Base-by-base conservation (phyloP, 2,888 invertebrate genomes). In the Lacanobia wlatinum region DNA sequence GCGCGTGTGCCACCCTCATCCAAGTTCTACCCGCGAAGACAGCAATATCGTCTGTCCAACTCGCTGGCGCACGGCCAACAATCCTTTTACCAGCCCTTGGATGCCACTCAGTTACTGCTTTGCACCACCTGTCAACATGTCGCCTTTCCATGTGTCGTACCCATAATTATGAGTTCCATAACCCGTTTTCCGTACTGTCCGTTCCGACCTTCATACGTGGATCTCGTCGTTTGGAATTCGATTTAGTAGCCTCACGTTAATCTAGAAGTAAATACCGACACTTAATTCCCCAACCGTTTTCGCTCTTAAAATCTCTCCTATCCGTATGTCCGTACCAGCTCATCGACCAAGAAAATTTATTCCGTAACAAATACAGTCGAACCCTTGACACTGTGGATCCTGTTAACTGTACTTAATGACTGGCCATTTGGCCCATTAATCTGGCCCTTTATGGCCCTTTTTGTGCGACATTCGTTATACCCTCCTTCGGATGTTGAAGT, bases 401-500 rank as follows among this genome's bases (percentile, higher is more conserved):
- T 89, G 91, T 89, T 91, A 90, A 91, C 89, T 91, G 90, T 87
- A 89, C 87, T 87, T 92, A 92, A 93, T 92, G 91, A 89, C 90
- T 88, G 90, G 87, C 86, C 89, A 88, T 91, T 90, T 87, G 82
- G 80, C 88, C 89, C 92, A 92, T 92, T 92, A 92, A 92, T 92
- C 87, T 86, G 88, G 87, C 85, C 88, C 85, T 87, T 90, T 87
- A 88, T 84, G 78, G 83, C 83, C 82, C 86, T 90, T 90, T 90
- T 90, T 90, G 88, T 88, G 83, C 84, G 84, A 89, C 89, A 90
- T 91, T 90, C 87, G 88, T 90, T 91, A 88, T 86, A 14, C 85
- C 83, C 79, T 78, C 68, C 84, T 84, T 82, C 78, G 82, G 80
- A 76, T 81, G 76, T 80, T 84, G 77, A 81, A 78, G 78, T 83